Evolutionary conservation across 2,888 invertebrate genomes (phyloP), one percentile per base, ranked within the genome.

Genomic region (Pardosa pseudoannulata): DNA sequence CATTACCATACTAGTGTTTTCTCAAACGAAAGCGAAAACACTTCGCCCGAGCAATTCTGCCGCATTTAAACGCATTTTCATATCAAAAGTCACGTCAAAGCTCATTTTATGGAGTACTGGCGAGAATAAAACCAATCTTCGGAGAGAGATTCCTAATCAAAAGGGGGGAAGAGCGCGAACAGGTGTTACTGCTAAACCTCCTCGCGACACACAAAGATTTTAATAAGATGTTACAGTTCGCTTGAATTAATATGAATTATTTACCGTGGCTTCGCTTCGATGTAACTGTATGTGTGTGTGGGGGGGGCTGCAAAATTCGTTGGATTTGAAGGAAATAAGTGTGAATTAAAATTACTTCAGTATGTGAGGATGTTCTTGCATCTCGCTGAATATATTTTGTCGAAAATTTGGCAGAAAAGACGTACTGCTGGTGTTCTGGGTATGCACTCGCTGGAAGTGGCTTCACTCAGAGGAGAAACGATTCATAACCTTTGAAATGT

Each of bases 221-320:
- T 79, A 79, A 70, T 79, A 79, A 76, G 76, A 31, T 50, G 67
- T 31, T 27, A 41, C 23, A 29, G 19, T 29, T 50, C 46, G 31
- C 50, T 27, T 50, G 67, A 67, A 76, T 76, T 76, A 76, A 68
- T 76, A 76, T 68, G 67, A 76, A 76, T 76, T 68, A 76, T 68
- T 76, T 68, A 56, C 76, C 46, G 27, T 50, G 68, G 28, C 68
- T 71, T n/a, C 41, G 7, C 13, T n/a, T n/a, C 7, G 62, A 62
- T 9, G 27, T 62, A 1, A 56, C 23, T 56, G 2, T 16, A 23
- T 23, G 16, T 11, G n/a, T n/a, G n/a, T 56, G 6, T 50, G 23
- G 29, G 11, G n/a, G 27, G n/a, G 13, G 23, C 16, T n/a, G 16
- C 62, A 29, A 1, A 29, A 29, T 29, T 29, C 31, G 1, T 31